Conservation (phyloP, 2,888 invertebrate genomes). For the Sesia bembeciformis region DNA sequence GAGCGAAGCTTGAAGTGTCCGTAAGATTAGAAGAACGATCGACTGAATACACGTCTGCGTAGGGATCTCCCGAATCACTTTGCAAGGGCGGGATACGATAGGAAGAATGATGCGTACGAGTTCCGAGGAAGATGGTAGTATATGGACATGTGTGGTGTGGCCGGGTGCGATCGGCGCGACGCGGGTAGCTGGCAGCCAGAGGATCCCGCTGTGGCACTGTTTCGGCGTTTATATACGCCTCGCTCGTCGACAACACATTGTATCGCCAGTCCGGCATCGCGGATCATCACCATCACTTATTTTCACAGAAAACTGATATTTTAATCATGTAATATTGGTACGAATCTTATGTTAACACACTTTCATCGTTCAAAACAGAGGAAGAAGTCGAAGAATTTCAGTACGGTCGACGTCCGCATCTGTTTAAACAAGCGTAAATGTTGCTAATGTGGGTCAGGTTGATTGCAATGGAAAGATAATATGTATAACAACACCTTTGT, state of each 20-base stretch:
- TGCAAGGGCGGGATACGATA: constrained; percentile 45
- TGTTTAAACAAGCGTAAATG: constrained; percentile 34
- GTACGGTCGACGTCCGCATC: constrained; percentile 45
- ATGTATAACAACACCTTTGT: not conserved
- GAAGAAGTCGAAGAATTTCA: constrained; percentile 24
- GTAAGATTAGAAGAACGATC: constrained; percentile 65
- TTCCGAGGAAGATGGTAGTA: constrained; percentile 59
- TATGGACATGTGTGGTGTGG: constrained; percentile 65
- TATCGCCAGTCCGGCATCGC: constrained; percentile 73
- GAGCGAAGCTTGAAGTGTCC: constrained; percentile 66
- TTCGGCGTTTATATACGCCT: constrained; percentile 59
- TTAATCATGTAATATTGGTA: constrained; percentile 21
- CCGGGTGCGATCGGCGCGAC: constrained; percentile 66
- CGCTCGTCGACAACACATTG: constrained; percentile 71
- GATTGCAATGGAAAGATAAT: not conserved
- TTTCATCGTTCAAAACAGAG: constrained; percentile 27
- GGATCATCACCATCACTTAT: constrained; percentile 55
- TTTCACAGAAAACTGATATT: constrained; percentile 18
- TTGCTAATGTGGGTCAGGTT: constrained; percentile 25
- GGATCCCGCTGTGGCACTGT: constrained; percentile 44
- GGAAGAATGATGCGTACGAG: constrained; percentile 40
- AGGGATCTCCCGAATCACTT: constrained; percentile 54
- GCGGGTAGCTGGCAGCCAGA: constrained; percentile 66
- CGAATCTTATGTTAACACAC: constrained; percentile 27
- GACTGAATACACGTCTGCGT: constrained; percentile 59